Evolutionary conservation across 2,113 vertebrate genomes (phyloP).

Genomic region (Phyllostomus discolor): DNA sequence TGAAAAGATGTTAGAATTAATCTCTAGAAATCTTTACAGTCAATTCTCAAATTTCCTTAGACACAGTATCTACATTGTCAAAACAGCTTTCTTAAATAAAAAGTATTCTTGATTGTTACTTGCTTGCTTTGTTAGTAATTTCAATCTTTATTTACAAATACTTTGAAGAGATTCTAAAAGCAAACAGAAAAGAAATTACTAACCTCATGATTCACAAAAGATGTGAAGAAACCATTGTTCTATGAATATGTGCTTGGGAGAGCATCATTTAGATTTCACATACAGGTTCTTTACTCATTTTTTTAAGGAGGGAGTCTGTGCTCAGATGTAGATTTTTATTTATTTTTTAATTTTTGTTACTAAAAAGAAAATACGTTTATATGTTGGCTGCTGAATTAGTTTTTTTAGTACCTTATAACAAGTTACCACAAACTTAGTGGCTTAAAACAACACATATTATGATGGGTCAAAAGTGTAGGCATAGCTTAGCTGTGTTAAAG

Average conservation of each 20-base stretch:
- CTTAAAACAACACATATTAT: background rate
- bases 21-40: background rate
- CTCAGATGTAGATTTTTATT: background rate
- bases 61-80: background rate
- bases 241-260: background rate
- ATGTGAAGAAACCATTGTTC: background rate
- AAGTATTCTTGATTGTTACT: background rate
- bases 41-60: background rate
- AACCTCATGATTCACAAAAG: background rate
- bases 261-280: background rate
- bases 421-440: background rate
- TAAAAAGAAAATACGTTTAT: background rate
- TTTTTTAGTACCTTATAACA: background rate
- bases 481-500: background rate
- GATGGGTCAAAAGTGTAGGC: background rate
- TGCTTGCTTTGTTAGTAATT: background rate
- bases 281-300: background rate
- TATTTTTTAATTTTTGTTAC: background rate
- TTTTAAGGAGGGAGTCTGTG: background rate
- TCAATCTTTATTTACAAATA: background rate
- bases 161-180: background rate
- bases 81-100: background rate
- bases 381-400: background rate
- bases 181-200: background rate
- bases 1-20: background rate